Conservation (phyloP, 2,113 vertebrate genomes). For the Crotalus tigris region DNA sequence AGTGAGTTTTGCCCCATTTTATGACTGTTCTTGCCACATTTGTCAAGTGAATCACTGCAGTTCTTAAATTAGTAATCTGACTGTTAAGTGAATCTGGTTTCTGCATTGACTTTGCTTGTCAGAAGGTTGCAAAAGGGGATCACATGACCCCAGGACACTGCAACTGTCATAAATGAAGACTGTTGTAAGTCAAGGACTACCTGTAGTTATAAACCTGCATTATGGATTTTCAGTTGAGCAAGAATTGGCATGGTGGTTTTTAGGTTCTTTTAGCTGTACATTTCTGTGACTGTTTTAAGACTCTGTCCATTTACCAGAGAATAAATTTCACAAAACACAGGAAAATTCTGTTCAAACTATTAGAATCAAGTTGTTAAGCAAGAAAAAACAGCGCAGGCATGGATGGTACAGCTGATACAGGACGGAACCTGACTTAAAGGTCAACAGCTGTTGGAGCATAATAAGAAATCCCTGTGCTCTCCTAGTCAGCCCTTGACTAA, state of each 20-base stretch:
- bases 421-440: not conserved
- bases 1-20: not conserved
- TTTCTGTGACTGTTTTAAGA: not conserved
- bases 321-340: not conserved
- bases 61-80: not conserved
- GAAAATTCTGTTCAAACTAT: not conserved
- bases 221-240: not conserved
- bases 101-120: not conserved
- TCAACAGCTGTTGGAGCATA: not conserved
- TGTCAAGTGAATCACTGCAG: not conserved
- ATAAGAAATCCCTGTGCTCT: not conserved
- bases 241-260: not conserved
- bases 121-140: not conserved
- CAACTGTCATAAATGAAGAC: not conserved
- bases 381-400: not conserved
- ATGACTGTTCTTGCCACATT: not conserved
- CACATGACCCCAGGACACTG: not conserved
- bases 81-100: not conserved
- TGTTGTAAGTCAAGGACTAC: not conserved
- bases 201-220: not conserved
- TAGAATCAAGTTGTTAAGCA: not conserved
- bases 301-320: not conserved
- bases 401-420: not conserved
- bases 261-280: not conserved
- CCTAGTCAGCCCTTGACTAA: conserved; percentile 1